These are phyloP conservation scores for Melanotaenia boesemani DNA, from an alignment of 2,797 vertebrate species.

Conservation along the genomic window DNA sequence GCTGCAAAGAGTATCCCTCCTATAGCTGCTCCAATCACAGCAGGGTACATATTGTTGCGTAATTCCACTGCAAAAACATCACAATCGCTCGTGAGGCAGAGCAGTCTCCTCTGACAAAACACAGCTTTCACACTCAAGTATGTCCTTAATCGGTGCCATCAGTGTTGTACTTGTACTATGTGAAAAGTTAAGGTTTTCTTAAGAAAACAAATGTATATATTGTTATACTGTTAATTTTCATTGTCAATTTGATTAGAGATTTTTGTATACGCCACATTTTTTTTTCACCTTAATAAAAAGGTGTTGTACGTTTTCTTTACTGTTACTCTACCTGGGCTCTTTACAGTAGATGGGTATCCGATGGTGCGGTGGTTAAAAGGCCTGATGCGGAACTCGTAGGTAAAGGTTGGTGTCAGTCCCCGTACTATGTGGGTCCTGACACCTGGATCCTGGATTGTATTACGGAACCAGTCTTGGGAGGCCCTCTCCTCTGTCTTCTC, in stretches of 20 bases:
- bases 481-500: slow-evolving; percentile 27
- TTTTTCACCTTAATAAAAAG: too few species aligned
- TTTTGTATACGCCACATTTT: too few species aligned
- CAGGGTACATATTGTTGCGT: slow-evolving; percentile 85
- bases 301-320: not conserved
- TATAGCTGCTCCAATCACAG: slow-evolving; percentile 88
- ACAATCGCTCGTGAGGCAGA: slow-evolving; percentile 62
- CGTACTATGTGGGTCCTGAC: slow-evolving; percentile 80
- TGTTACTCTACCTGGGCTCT: slow-evolving; percentile 89
- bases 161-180: too few species aligned
- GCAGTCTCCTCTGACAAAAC: not conserved
- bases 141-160: too few species aligned
- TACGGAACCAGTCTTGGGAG: slow-evolving; percentile 82
- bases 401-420: slow-evolving; percentile 83
- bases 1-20: slow-evolving; percentile 89
- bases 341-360: slow-evolving; percentile 89
- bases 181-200: too few species aligned
- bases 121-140: not conserved
- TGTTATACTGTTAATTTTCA: too few species aligned
- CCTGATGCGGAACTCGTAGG: slow-evolving; percentile 88
- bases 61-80: slow-evolving; percentile 88
- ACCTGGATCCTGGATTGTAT: slow-evolving; percentile 80
- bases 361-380: slow-evolving; percentile 89
- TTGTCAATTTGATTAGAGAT: too few species aligned
- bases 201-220: too few species aligned